Evolutionary conservation across 1,140 invertebrate genomes (phyloP).

Genomic region (Episyrphus balteatus): DNA sequence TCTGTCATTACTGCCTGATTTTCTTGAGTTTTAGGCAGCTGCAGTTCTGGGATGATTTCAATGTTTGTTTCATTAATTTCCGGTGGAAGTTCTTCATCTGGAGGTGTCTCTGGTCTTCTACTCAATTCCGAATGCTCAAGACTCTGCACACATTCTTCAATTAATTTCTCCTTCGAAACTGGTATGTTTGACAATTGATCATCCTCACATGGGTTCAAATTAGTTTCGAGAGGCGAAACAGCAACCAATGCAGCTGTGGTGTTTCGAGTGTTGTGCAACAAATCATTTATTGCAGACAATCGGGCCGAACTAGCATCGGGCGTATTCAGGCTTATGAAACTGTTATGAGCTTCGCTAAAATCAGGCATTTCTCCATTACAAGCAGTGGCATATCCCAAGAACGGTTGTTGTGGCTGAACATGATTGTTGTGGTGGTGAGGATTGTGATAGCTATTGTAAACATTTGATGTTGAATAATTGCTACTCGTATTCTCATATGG

Average conservation of each 20-base stretch:
- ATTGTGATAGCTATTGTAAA: too few relatives aligned
- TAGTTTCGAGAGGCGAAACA: conserved; percentile 11
- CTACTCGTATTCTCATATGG: neutral
- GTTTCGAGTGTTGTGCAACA: conserved; percentile 32
- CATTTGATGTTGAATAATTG: neutral
- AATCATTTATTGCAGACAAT: conserved; percentile 32
- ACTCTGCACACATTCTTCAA: too few relatives aligned
- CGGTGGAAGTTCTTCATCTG: too few relatives aligned
- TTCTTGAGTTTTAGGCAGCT: too few relatives aligned
- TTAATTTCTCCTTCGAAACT: too few relatives aligned
- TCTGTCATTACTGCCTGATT: too few relatives aligned
- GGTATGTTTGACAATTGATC: too few relatives aligned
- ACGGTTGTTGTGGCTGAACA: neutral
- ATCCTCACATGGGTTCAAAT: too few relatives aligned
- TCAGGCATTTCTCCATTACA: neutral
- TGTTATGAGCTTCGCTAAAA: conserved; percentile 7
- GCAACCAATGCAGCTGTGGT: conserved; percentile 27
- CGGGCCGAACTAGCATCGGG: conserved; percentile 27
- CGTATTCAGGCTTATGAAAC: conserved; percentile 26
- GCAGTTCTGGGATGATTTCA: too few relatives aligned
- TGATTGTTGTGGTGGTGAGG: conserved; percentile 6
- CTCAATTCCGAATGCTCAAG: too few relatives aligned
- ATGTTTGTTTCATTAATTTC: too few relatives aligned
- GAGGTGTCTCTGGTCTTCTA: too few relatives aligned
- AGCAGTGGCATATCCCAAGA: neutral